Percentiles rank a stretch among this genome's conserved stretches.
phyloP scores from a whole-genome alignment of 2,113 vertebrate genomes.

The Ceratotherium simum region DNA sequence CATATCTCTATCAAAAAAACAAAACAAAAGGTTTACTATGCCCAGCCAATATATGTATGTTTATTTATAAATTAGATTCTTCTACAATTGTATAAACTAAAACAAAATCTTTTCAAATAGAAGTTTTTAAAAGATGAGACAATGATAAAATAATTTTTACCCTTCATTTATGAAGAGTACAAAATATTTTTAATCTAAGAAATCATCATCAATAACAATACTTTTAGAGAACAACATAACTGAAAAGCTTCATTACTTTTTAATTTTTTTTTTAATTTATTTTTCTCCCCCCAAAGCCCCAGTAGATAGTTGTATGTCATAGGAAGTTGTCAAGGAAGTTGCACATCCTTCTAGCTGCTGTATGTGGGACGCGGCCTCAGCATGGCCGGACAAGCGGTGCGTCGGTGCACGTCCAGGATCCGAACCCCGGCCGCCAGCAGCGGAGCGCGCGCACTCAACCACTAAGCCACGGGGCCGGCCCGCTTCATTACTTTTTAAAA shows the following conservation, averaged over 20 bases:
- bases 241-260: slow-evolving; percentile 39
- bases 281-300: too few species aligned
- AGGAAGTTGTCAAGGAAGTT: too few species aligned
- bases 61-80: slow-evolving; percentile 36
- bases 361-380: too few species aligned
- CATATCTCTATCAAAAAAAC: background rate
- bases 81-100: background rate
- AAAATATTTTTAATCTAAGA: slow-evolving; percentile 51
- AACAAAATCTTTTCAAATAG: background rate
- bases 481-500: slow-evolving; percentile 45
- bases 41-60: background rate
- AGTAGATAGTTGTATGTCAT: too few species aligned
- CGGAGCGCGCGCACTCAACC: too few species aligned
- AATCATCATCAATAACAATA: slow-evolving; percentile 5
- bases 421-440: too few species aligned
- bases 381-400: too few species aligned
- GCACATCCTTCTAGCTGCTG: too few species aligned
- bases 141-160: slow-evolving; percentile 48
- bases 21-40: background rate
- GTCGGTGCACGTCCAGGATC: too few species aligned
- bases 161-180: slow-evolving; percentile 31
- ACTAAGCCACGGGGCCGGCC: too few species aligned
- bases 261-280: too few species aligned
- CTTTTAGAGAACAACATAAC: slow-evolving; percentile 19
- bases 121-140: slow-evolving; percentile 23